phyloP scores from a whole-genome alignment of 23 tunicate species.

The Corella eumyota region DNA sequence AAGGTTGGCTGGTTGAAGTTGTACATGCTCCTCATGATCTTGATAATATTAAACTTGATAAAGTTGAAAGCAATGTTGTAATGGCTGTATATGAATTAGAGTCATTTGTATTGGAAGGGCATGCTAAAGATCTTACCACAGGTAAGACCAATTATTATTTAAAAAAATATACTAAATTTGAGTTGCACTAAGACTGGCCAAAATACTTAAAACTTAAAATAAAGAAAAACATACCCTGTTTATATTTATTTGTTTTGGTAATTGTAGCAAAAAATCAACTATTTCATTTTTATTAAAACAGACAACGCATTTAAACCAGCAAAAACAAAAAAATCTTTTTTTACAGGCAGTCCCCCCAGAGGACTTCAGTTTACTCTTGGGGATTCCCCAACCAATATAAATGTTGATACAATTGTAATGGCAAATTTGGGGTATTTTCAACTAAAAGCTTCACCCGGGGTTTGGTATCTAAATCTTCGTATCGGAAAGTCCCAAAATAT shows the following conservation, averaged over 20 bases:
- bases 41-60: constrained; percentile 82
- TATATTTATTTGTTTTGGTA: too few species aligned
- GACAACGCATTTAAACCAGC: too few species aligned
- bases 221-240: too few species aligned
- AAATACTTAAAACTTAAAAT: too few species aligned
- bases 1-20: constrained; percentile 99
- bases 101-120: constrained; percentile 92
- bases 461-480: constrained; percentile 86
- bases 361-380: constrained; percentile 98
- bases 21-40: constrained; percentile 77
- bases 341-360: constrained; percentile 74
- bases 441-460: constrained; percentile 91
- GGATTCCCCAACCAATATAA: constrained; percentile 18
- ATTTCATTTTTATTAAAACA: too few species aligned
- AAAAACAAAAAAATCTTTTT: too few species aligned
- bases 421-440: constrained; percentile 98
- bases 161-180: not conserved
- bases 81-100: constrained; percentile 82
- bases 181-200: too few species aligned
- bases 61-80: constrained; percentile 41
- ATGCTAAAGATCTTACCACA: constrained; percentile 70
- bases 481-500: constrained; percentile 80
- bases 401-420: constrained; percentile 97
- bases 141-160: constrained; percentile 22
- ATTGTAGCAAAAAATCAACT: too few species aligned